These are phyloP conservation scores for Phania funesta DNA, from an alignment of 2,888 invertebrate genomes.

Conservation along the genomic window DNA sequence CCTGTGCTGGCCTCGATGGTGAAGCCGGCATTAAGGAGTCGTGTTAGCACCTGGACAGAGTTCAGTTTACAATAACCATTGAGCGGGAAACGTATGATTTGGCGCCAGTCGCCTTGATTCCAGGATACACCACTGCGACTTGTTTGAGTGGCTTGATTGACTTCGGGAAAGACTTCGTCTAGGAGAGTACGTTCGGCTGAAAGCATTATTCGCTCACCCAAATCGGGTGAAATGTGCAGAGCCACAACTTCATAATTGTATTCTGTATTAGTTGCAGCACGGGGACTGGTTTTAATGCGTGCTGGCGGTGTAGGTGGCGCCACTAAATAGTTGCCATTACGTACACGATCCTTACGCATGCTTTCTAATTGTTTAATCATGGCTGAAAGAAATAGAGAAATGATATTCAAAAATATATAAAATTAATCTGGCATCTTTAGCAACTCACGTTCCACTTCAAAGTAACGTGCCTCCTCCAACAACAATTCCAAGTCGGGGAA, in stretches of 20 bases:
- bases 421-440: background rate
- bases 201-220: conserved; percentile 89
- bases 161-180: conserved; percentile 89
- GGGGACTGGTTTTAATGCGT: conserved; percentile 75
- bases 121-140: conserved; percentile 89
- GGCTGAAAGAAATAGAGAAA: conserved; percentile 80
- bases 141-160: conserved; percentile 88
- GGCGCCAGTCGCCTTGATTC: conserved; percentile 90
- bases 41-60: conserved; percentile 91
- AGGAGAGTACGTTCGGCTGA: conserved; percentile 89
- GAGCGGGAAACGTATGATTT: conserved; percentile 91
- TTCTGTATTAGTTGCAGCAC: conserved; percentile 73
- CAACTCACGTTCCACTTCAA: conserved; percentile 91
- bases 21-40: conserved; percentile 89
- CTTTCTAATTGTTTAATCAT: conserved; percentile 88
- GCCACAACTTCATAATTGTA: conserved; percentile 89
- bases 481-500: conserved; percentile 93
- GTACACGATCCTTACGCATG: conserved; percentile 86
- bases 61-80: conserved; percentile 95
- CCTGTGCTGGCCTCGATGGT: conserved; percentile 91
- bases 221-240: conserved; percentile 86
- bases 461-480: conserved; percentile 94
- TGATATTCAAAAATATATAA: background rate
- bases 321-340: conserved; percentile 82
- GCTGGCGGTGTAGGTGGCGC: conserved; percentile 80